phyloP scores from a whole-genome alignment of 2,113 vertebrate genomes.

The Stomatorhinus ivindoensis region DNA sequence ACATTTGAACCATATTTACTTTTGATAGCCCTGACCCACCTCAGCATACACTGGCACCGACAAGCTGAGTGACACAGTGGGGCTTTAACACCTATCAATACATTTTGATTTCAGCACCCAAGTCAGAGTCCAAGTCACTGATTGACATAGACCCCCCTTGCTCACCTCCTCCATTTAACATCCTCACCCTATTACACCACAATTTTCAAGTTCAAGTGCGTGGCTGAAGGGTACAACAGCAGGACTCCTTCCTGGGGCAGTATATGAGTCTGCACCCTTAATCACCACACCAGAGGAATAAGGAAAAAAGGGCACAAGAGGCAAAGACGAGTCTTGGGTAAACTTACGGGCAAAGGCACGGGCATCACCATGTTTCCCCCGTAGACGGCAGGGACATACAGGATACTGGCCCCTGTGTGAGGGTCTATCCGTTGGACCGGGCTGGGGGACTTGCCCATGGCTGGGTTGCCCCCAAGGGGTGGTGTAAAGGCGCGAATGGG shows the following conservation, averaged over 20 bases:
- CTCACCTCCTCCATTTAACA: background rate
- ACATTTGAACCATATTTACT: background rate
- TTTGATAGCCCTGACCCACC: background rate
- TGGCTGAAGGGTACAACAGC: background rate
- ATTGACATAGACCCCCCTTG: background rate
- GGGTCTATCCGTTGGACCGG: conserved; percentile 97
- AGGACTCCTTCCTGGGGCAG: background rate
- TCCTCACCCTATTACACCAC: background rate
- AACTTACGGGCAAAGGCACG: conserved; percentile 92
- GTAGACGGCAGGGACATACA: conserved; percentile 96
- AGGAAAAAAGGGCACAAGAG: background rate
- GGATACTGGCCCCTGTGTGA: conserved; percentile 92
- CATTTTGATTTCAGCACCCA: no score
- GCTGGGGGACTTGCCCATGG: conserved; percentile 93
- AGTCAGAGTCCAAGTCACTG: background rate
- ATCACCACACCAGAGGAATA: background rate
- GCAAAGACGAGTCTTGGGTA: background rate
- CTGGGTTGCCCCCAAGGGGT: conserved; percentile 75
- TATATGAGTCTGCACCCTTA: background rate
- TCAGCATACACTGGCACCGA: background rate
- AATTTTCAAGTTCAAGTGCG: background rate
- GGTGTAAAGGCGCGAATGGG: conserved; percentile 91
- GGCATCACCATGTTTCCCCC: conserved; percentile 99
- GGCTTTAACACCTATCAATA: background rate
- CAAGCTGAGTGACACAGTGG: background rate